Evolutionary conservation across 2,888 invertebrate genomes (phyloP).

Genomic region (Stenodema calcarata): DNA sequence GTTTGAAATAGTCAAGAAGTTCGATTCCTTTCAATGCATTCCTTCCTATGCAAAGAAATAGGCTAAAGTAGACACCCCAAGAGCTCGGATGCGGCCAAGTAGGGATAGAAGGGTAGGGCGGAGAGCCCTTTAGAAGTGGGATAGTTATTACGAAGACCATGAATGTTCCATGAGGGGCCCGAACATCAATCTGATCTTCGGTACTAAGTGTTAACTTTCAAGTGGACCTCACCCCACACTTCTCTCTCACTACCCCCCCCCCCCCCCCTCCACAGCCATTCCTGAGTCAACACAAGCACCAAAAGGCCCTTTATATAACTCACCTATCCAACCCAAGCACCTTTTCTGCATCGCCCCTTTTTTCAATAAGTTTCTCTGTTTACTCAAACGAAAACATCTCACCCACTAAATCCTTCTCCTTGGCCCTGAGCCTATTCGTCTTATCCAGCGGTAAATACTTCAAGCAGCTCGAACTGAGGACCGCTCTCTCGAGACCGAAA

Average conservation of each 20-base stretch:
- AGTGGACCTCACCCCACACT: not conserved
- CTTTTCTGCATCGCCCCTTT: constrained; percentile 29
- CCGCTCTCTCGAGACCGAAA: not conserved
- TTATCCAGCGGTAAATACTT: not conserved
- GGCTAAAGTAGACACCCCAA: not conserved
- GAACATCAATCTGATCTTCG: constrained; percentile 42
- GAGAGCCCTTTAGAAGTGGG: not conserved
- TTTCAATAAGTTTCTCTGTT: constrained; percentile 41
- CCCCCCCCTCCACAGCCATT: not conserved
- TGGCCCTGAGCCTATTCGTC: not conserved
- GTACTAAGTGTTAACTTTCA: constrained; percentile 37
- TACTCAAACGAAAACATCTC: constrained; percentile 40
- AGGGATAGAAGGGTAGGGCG: not conserved
- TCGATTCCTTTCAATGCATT: too few relatives aligned
- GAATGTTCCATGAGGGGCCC: constrained; percentile 48
- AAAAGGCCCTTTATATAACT: constrained; percentile 19
- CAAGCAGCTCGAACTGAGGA: not conserved
- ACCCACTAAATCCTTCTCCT: constrained; percentile 25
- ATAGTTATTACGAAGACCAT: constrained; percentile 36
- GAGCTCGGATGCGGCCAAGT: not conserved
- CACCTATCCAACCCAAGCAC: constrained; percentile 15
- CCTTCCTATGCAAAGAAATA: too few relatives aligned
- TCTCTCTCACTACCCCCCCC: not conserved
- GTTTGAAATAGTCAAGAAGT: too few relatives aligned
- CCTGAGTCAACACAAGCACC: constrained; percentile 24